Conservation (phyloP, 1,140 invertebrate species). For the Bacillus rossius region DNA sequence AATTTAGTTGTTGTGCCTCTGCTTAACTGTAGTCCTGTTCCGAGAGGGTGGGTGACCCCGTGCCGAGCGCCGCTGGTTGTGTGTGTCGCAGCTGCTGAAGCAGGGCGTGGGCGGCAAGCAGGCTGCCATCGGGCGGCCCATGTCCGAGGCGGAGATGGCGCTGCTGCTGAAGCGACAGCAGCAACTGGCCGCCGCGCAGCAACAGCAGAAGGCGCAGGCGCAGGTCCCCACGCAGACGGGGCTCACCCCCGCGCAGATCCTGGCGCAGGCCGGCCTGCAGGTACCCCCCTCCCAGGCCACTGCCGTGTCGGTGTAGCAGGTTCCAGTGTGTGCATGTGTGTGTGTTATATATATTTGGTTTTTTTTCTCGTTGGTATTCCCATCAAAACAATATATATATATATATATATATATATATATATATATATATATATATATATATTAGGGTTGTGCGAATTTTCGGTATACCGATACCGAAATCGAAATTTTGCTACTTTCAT, state of each 20-base stretch:
- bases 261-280: constrained; percentile 49
- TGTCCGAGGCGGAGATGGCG: constrained; percentile 64
- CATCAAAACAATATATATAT: too few species aligned
- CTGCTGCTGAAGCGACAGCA: constrained; percentile 62
- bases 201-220: constrained; percentile 30
- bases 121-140: constrained; percentile 44
- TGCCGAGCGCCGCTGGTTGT: too few species aligned
- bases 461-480: too few species aligned
- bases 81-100: neutral
- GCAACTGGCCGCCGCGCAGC: constrained; percentile 51
- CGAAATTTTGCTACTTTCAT: too few species aligned
- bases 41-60: too few species aligned
- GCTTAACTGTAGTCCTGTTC: too few species aligned
- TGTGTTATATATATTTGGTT: neutral
- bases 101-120: constrained; percentile 38
- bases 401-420: too few species aligned
- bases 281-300: too few species aligned
- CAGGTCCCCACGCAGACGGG: constrained; percentile 22
- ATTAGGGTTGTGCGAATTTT: too few species aligned
- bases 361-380: too few species aligned
- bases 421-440: too few species aligned
- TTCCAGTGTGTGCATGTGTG: neutral
- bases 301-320: constrained; percentile 18
- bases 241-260: constrained; percentile 47
- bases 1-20: too few species aligned